Base-by-base conservation (phyloP, 2,797 vertebrate species). In the Ispidina lecontei region DNA sequence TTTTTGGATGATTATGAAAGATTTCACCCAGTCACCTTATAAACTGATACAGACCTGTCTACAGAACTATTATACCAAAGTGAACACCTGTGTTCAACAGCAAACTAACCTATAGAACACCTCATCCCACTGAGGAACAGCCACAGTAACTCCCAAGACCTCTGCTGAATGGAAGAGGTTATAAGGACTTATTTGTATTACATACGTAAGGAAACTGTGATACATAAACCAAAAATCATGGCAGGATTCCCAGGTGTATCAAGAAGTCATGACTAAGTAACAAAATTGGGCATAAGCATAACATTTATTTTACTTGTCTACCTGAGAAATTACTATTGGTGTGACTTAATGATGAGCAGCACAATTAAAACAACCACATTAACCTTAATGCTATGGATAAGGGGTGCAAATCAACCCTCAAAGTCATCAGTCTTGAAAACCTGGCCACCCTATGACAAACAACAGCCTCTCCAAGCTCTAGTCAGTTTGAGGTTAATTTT, bases 191-290 rank as follows among this genome's bases (percentile, higher is more conserved):
- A 29, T 21, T 10, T 51, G 10, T 23, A 68, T 5, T 11, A 16
- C 14, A 43, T 29, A 51, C 17, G 12, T 65, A 91, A 87, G 68
- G 73, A 81, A 90, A 74, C 7, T 35, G 15, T 41, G 51, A 62
- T 49, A 51, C 26, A 54, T 21, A 90, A 74, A 43, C 43, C 16
- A 52, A 82, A 82, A 92, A 82, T 69, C 77, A 94, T 46, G 59
- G 67, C 28, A 87, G 35, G 65, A 79, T 63, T 91, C 65, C 52
- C 80, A 87, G 74, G 92, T 56, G 85, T 88, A 96, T 91, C 83
- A 93, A 79, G 81, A 80, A 88, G 69, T 37, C 18, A 26, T 89
- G 86, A 93, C 80, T 95, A 94, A 93, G 55, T 39, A 80, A 51
- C 39, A 67, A 37, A 85, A 73, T 80, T 95, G 88, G 56, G 80